Evolutionary conservation across 1,140 invertebrate genomes (phyloP).

Genomic region (Platorchestia sp.): DNA sequence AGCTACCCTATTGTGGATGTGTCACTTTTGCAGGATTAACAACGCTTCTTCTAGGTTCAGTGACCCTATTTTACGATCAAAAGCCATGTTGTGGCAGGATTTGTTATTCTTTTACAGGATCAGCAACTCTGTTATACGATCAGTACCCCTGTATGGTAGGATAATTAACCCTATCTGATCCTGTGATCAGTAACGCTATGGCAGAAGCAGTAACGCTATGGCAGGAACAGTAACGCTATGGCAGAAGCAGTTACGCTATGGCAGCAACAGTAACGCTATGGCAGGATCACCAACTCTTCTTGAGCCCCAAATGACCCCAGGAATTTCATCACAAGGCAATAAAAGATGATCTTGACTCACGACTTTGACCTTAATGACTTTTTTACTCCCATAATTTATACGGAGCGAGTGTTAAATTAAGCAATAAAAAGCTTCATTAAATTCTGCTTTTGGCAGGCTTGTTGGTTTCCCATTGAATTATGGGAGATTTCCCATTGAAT

Average conservation of each 20-base stretch:
- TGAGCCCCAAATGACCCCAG: not conserved
- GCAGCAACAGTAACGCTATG: not conserved
- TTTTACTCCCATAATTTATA: not conserved
- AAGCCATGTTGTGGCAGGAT: too few relatives aligned
- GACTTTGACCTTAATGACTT: not conserved
- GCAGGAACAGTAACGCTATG: not conserved
- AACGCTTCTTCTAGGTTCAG: too few relatives aligned
- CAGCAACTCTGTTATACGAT: not conserved
- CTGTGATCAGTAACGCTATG: not conserved
- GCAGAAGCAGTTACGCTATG: not conserved
- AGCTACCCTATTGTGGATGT: too few relatives aligned
- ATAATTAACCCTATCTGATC: not conserved
- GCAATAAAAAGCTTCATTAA: not conserved
- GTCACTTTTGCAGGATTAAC: too few relatives aligned
- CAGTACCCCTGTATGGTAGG: not conserved
- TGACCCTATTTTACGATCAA: too few relatives aligned
- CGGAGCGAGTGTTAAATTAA: not conserved
- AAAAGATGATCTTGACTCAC: not conserved
- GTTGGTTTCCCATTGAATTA: not conserved
- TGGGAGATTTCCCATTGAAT: not conserved
- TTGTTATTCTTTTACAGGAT: not conserved
- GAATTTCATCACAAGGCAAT: not conserved
- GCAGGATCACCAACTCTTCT: not conserved
- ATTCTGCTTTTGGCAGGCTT: not conserved
- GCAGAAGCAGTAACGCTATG: not conserved